A percentile compares a stretch with the other conserved stretches of the same genome.
Evolutionary conservation across 2,113 vertebrate genomes (phyloP).

Genomic region (Orycteropus afer): DNA sequence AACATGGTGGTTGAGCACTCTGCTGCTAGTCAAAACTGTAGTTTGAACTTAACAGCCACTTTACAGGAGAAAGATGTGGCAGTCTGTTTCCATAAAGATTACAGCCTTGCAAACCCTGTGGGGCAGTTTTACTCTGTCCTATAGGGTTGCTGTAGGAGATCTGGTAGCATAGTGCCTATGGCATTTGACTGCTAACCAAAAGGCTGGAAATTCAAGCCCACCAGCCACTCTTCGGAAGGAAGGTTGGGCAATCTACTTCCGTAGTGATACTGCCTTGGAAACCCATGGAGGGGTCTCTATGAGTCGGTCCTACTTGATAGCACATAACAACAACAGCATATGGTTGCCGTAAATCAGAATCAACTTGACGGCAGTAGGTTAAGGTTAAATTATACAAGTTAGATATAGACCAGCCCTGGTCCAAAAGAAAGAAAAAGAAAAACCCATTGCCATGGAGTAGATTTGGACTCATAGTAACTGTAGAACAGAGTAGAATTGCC

Average conservation of each 20-base stretch:
- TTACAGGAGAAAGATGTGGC: background rate
- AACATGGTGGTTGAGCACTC: background rate
- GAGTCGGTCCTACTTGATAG: too few species aligned
- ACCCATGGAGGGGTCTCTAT: too few species aligned
- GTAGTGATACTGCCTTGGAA: too few species aligned
- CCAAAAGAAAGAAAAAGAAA: background rate
- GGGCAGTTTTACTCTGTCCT: background rate
- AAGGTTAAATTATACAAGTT: constrained; percentile 17
- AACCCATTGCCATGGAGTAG: background rate
- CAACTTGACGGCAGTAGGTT: background rate
- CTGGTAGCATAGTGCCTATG: too few species aligned
- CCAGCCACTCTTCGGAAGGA: too few species aligned
- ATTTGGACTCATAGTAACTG: background rate
- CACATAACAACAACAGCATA: too few species aligned
- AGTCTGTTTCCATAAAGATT: background rate
- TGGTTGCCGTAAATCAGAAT: background rate
- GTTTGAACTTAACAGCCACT: background rate
- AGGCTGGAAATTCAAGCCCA: too few species aligned
- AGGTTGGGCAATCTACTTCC: too few species aligned
- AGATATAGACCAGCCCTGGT: background rate
- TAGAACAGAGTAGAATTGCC: background rate
- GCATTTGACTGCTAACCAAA: too few species aligned
- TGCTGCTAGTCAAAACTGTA: background rate
- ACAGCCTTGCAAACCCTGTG: background rate
- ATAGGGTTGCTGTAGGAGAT: background rate